A percentile compares a stretch with the other conserved stretches of the same genome.
phyloP scores from a whole-genome alignment of 1,140 invertebrate species.

The Micrasema minimum region DNA sequence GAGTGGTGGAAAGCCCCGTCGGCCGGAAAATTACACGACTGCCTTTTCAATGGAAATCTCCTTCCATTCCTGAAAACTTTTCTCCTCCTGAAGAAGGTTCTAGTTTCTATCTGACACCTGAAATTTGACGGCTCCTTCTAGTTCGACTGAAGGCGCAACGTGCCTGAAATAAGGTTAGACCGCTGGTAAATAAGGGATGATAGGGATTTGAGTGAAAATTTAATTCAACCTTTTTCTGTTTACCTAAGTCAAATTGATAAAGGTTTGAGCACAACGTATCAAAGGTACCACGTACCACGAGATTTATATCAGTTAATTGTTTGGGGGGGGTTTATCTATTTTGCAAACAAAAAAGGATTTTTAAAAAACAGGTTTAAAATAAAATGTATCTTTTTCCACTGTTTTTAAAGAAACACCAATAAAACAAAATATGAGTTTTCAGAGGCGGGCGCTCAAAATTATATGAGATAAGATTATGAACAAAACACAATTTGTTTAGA shows the following conservation, averaged over 20 bases:
- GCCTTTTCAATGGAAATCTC: constrained; percentile 9
- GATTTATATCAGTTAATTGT: no score
- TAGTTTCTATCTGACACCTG: constrained; percentile 35
- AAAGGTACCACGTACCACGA: no score
- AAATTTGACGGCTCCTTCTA: constrained; percentile 35
- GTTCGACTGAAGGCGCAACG: neutral
- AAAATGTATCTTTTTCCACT: no score
- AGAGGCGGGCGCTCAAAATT: no score
- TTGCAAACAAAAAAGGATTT: no score
- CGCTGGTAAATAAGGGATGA: constrained; percentile 10
- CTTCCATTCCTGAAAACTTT: constrained; percentile 24
- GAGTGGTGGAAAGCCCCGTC: constrained; percentile 12
- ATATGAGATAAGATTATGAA: no score
- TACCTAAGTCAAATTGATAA: neutral
- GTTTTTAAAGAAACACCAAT: no score
- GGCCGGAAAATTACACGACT: constrained; percentile 33
- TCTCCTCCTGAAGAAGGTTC: constrained; percentile 22
- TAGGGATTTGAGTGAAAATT: constrained; percentile 10
- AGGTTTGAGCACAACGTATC: no score
- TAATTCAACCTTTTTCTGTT: constrained; percentile 10
- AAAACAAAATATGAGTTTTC: no score
- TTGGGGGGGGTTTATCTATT: no score
- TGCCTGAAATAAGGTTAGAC: constrained; percentile 9
- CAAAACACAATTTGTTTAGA: no score
- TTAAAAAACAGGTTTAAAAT: no score